Evolutionary conservation across 2,888 invertebrate species (phyloP), one percentile per base, ranked within the genome.

Genomic region (Diadegma fenestrale): DNA sequence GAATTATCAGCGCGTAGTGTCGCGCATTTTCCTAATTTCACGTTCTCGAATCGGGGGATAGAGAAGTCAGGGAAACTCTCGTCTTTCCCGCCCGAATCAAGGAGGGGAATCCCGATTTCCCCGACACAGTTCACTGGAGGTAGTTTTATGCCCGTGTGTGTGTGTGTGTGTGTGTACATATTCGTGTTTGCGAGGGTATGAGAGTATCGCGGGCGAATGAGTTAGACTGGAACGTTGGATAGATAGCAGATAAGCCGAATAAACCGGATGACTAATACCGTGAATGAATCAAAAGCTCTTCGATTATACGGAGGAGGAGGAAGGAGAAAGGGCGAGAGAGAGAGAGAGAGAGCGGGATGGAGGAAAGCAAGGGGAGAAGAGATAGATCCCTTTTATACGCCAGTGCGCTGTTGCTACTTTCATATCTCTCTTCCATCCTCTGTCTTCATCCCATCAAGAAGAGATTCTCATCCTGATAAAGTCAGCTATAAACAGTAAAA

Each of bases 201-300:
- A 5, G 58, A 58, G 58, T 58, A 58, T 58, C 58, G 58, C 58
- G 26, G 14, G 58, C 51, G 64, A 33, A 79, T n/a, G 51, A 48
- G 78, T 72, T 26, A 68, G 58, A 71, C 54, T 69, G 30, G 64
- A 76, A 64, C 77, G 76, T 63, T 58, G 82, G 71, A 85, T 85
- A 75, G 85, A 79, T 82, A 87, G 83, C 81, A 82, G 87, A 87
- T 87, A 87, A 87, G 85, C 87, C 87, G 87, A 84, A 85, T 87
- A 81, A 87, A 85, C 87, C 82, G 87, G 87, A 87, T 87, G 87
- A 87, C 87, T 87, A 87, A 87, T 85, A 84, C 87, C 80, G 75
- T 79, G 85, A 83, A 85, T 85, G 84, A 87, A 87, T 87, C 85
- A 87, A 87, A 87, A 85, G 83, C 83, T 85, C 87, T 85, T 87